Percentiles rank a stretch among this genome's conserved stretches.
These are phyloP conservation scores for Narcine bancroftii DNA, from an alignment of 2,113 vertebrate genomes.

Conservation along the genomic window DNA sequence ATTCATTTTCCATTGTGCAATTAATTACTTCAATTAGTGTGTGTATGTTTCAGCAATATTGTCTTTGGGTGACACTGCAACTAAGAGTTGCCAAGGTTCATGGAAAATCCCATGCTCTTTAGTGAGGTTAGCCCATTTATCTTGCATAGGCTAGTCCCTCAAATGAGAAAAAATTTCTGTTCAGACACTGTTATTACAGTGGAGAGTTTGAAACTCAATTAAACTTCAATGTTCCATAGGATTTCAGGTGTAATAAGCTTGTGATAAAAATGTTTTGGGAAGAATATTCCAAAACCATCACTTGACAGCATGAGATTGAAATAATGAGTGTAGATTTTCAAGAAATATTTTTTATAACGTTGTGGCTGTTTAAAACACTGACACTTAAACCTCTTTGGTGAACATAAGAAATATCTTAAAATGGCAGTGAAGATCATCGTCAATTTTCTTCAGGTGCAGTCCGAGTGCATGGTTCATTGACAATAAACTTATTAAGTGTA, in stretches of 20 bases:
- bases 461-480: background rate
- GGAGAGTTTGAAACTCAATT: background rate
- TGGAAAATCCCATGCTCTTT: background rate
- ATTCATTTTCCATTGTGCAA: conserved; percentile 20
- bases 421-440: background rate
- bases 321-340: background rate
- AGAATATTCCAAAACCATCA: background rate
- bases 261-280: background rate
- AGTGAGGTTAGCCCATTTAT: background rate
- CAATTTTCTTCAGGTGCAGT: background rate
- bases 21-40: background rate
- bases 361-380: background rate
- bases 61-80: background rate
- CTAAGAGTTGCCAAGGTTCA: background rate
- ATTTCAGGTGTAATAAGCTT: background rate
- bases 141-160: background rate
- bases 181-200: background rate
- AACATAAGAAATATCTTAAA: background rate
- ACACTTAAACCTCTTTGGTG: background rate
- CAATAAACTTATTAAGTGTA: background rate
- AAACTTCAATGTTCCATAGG: background rate
- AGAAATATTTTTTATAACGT: background rate
- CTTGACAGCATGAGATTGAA: background rate
- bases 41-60: background rate
- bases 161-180: background rate